Evolutionary conservation across 1,140 invertebrate genomes (phyloP).

Genomic region (Dreissena polymorpha): DNA sequence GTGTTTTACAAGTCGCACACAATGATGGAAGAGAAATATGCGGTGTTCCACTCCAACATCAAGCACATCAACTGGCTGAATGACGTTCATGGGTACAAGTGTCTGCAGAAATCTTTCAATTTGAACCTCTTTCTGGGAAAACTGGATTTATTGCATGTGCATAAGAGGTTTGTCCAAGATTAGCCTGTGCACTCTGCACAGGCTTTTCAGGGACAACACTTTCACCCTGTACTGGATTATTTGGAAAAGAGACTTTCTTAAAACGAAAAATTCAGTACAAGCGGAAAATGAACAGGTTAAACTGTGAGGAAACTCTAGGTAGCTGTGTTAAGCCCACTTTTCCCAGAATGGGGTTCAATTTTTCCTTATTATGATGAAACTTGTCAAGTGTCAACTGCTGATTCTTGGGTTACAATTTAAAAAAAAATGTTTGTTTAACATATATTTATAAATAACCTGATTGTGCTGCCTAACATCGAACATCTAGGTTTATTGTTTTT

Average conservation of each 20-base stretch:
- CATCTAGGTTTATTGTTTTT: neutral
- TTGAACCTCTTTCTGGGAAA: neutral
- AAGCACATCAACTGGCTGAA: conserved; percentile 63
- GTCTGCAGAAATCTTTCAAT: neutral
- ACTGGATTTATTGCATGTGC: neutral
- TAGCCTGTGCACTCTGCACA: neutral
- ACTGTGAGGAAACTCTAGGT: too few relatives aligned
- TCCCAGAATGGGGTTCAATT: neutral
- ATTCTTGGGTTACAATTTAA: neutral
- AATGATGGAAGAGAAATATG: conserved; percentile 56
- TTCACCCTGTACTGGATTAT: neutral
- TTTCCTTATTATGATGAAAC: neutral
- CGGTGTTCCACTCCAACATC: conserved; percentile 64
- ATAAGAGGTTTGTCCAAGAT: too few relatives aligned
- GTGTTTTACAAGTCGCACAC: conserved; percentile 49
- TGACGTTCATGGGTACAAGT: conserved; percentile 55
- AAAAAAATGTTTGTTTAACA: neutral
- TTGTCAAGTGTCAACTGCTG: neutral
- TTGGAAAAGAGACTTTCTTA: too few relatives aligned
- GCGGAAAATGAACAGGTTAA: neutral
- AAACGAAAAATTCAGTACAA: neutral
- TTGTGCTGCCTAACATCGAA: neutral
- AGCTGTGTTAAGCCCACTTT: neutral
- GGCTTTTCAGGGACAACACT: too few relatives aligned
- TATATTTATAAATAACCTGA: too few relatives aligned